Conservation (phyloP, 2,113 vertebrate species). For the Drymodes brunneopygia region DNA sequence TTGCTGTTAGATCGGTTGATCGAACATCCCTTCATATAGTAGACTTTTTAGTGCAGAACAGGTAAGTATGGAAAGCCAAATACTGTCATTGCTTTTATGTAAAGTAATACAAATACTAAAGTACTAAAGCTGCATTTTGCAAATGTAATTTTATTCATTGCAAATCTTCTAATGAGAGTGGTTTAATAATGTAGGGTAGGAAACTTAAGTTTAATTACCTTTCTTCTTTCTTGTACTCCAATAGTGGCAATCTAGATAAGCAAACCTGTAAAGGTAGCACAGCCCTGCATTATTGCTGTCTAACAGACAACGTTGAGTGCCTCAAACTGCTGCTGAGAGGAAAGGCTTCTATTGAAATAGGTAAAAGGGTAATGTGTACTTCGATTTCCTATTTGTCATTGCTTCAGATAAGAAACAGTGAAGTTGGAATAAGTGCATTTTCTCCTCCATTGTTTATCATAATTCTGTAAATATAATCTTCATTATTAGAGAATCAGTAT, state of each 20-base stretch:
- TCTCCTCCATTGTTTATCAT: not conserved
- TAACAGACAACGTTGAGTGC: conserved; percentile 92
- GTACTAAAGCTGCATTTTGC: not conserved
- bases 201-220: not conserved
- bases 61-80: conserved; percentile 66
- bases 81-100: not conserved
- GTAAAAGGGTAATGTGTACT: conserved; percentile 70
- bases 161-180: not conserved
- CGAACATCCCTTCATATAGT: conserved; percentile 95
- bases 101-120: not conserved
- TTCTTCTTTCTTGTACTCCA: conserved; percentile 7
- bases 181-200: not conserved
- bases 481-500: not conserved
- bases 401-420: not conserved
- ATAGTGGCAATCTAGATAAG: conserved; percentile 87
- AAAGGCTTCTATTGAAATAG: conserved; percentile 86
- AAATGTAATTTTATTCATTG: not conserved
- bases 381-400: not conserved
- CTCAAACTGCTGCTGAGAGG: conserved; percentile 94
- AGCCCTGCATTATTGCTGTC: conserved; percentile 93
- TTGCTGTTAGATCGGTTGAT: conserved; percentile 91
- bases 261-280: conserved; percentile 90
- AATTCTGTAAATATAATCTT: not conserved
- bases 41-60: conserved; percentile 95
- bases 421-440: not conserved